Conservation (phyloP, 2,113 vertebrate genomes). For the Collichthys lucidus region DNA sequence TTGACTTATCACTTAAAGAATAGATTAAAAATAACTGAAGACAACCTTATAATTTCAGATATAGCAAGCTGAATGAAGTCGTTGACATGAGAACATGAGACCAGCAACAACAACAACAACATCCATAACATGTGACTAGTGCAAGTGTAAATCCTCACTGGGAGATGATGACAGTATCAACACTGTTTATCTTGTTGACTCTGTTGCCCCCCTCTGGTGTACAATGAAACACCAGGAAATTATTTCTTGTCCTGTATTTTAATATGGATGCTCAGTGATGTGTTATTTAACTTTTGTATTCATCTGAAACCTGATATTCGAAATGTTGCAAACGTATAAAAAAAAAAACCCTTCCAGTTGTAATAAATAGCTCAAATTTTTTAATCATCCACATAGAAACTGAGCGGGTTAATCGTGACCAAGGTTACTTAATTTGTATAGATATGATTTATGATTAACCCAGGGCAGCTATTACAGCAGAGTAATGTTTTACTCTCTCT, state of each 20-base stretch:
- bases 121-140: background rate
- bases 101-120: background rate
- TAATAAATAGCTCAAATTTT: background rate
- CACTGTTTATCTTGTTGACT: constrained; percentile 22
- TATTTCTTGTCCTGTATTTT: background rate
- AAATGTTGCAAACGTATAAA: background rate
- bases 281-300: background rate
- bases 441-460: constrained; percentile 33
- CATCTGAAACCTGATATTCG: background rate
- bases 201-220: constrained; percentile 55
- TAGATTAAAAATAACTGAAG: background rate
- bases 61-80: background rate
- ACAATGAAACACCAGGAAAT: background rate
- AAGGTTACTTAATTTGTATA: background rate
- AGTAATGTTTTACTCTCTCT: constrained; percentile 43
- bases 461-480: constrained; percentile 16
- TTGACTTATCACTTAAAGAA: background rate
- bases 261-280: background rate
- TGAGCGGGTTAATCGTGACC: background rate
- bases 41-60: background rate
- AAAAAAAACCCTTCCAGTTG: background rate
- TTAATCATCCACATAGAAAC: background rate
- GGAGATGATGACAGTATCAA: background rate
- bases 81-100: background rate
- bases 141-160: background rate